These are phyloP conservation scores for Sarcophaga caerulescens DNA, from an alignment of 2,888 invertebrate genomes.

Conservation along the genomic window DNA sequence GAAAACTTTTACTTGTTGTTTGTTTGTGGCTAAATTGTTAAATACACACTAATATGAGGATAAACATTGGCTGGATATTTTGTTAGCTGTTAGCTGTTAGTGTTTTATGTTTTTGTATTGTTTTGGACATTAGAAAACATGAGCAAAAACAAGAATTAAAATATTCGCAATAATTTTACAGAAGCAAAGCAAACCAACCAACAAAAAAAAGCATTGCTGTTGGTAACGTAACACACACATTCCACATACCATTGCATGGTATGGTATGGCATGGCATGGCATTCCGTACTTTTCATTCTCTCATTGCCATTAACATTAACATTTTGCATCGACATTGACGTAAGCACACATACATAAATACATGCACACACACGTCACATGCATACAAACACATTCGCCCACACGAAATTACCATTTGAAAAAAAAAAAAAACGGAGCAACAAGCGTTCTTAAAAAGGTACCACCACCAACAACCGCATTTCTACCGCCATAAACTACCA, in stretches of 20 bases:
- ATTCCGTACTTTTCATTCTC: not conserved
- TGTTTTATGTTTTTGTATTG: not conserved
- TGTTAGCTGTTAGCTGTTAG: constrained; percentile 4
- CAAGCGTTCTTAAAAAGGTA: constrained; percentile 13
- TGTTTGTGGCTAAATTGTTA: constrained; percentile 27
- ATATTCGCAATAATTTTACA: not conserved
- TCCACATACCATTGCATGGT: not conserved
- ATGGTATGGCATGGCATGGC: not conserved
- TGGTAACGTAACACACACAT: not conserved
- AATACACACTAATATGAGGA: constrained; percentile 40
- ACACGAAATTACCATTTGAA: not conserved
- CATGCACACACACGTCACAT: not conserved
- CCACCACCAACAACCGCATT: not conserved
- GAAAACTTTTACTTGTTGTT: constrained; percentile 37
- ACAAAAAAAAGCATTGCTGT: not conserved
- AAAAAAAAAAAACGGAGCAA: constrained; percentile 1
- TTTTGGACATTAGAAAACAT: not conserved
- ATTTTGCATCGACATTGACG: not conserved
- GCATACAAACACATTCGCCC: too few relatives aligned
- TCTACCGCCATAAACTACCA: not conserved
- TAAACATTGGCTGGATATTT: constrained; percentile 29
- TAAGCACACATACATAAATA: not conserved
- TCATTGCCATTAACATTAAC: not conserved
- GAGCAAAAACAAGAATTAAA: not conserved
- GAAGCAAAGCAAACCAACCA: constrained; percentile 1